Conservation (phyloP, 2,888 invertebrate species). For the Spodoptera littoralis region DNA sequence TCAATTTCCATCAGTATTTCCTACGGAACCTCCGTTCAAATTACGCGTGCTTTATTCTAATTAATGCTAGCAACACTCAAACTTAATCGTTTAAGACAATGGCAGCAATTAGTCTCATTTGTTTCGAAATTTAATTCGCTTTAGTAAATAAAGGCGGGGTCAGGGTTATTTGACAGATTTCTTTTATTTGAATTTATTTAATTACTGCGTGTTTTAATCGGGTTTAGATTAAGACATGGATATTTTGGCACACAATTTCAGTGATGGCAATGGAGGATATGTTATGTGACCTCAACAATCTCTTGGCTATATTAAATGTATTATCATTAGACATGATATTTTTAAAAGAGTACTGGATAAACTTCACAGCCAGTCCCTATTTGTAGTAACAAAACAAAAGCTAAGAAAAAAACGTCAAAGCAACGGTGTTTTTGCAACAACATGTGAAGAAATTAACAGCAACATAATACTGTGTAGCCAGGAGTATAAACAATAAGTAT, state of each 20-base stretch:
- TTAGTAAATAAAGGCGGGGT: conserved; percentile 53
- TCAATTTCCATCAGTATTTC: not conserved
- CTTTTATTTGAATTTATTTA: conserved; percentile 22
- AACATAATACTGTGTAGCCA: not conserved
- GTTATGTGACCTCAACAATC: too few species aligned
- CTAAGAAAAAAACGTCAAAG: too few species aligned
- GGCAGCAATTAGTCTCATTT: conserved; percentile 62
- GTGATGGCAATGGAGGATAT: too few species aligned
- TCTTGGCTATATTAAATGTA: too few species aligned
- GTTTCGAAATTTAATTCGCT: conserved; percentile 63
- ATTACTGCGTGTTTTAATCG: conserved; percentile 4
- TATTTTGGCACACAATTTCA: too few species aligned
- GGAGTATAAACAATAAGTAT: conserved; percentile 16
- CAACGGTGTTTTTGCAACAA: not conserved
- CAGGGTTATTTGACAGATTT: conserved; percentile 49
- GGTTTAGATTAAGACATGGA: not conserved
- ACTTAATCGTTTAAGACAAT: conserved; percentile 61
- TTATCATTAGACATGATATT: too few species aligned
- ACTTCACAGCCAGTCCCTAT: too few species aligned
- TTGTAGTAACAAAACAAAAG: too few species aligned
- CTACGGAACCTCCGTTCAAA: conserved; percentile 39
- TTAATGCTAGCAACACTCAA: conserved; percentile 55
- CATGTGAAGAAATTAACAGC: conserved; percentile 15
- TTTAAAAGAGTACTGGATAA: too few species aligned
- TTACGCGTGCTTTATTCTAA: conserved; percentile 43